phyloP scores from a whole-genome alignment of 2,888 invertebrate species.

The Brachyopa scutellaris region DNA sequence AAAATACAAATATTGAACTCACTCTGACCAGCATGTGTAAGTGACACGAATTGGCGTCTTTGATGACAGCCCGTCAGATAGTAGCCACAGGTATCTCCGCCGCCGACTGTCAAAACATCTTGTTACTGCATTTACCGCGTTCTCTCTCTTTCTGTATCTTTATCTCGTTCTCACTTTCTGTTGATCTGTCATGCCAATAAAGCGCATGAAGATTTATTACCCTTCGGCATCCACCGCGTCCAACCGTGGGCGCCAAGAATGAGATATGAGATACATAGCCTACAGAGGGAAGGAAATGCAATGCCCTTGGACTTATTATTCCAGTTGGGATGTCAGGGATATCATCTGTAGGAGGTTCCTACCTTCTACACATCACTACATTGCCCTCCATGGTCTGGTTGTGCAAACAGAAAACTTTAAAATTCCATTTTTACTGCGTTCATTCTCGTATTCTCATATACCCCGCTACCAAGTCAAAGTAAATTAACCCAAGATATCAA shows the following conservation, averaged over 20 bases:
- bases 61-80: conserved; percentile 63
- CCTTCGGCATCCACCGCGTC: conserved; percentile 37
- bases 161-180: neutral
- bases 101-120: conserved; percentile 69
- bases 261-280: conserved; percentile 43
- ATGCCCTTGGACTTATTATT: conserved; percentile 47
- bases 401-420: conserved; percentile 10
- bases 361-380: no score
- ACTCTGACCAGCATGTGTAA: conserved; percentile 21
- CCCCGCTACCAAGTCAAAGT: conserved; percentile 7
- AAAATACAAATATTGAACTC: neutral
- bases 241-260: conserved; percentile 50
- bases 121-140: conserved; percentile 47
- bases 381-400: neutral
- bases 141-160: no score
- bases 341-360: neutral
- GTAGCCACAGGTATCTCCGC: conserved; percentile 57
- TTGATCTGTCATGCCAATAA: conserved; percentile 58
- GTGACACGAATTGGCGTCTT: conserved; percentile 45
- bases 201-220: conserved; percentile 65
- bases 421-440: conserved; percentile 27
- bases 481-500: conserved; percentile 16
- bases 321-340: conserved; percentile 1
- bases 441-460: no score
- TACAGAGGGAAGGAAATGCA: conserved; percentile 14